Conservation (phyloP, 2,797 vertebrate genomes). For the Clarias pachynema region DNA sequence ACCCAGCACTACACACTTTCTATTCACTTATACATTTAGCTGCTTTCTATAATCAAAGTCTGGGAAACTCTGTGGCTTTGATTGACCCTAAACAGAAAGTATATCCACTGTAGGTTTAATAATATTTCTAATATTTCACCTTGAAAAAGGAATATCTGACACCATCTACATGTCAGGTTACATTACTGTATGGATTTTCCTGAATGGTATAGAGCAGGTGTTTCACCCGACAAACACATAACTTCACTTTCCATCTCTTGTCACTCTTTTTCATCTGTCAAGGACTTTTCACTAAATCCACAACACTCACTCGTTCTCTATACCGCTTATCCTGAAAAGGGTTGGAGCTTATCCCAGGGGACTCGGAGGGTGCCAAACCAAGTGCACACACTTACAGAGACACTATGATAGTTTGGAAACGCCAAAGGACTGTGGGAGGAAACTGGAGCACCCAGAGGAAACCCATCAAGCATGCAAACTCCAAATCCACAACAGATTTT, state of each 20-base stretch:
- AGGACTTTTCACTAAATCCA: constrained; percentile 10
- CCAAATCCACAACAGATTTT: neutral
- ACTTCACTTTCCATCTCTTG: neutral
- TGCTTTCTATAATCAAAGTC: constrained; percentile 62
- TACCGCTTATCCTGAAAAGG: too few species aligned
- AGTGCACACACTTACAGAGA: too few species aligned
- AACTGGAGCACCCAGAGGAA: too few species aligned
- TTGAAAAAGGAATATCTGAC: constrained; percentile 19
- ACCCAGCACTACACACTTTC: constrained; percentile 66
- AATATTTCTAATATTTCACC: constrained; percentile 42
- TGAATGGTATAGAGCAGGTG: constrained; percentile 1
- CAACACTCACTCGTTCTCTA: too few species aligned
- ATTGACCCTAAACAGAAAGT: neutral
- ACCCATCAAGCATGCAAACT: too few species aligned
- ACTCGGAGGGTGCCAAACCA: too few species aligned
- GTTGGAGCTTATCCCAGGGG: too few species aligned
- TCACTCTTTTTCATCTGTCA: neutral
- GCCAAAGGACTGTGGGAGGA: too few species aligned
- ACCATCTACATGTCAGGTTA: neutral
- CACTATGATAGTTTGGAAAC: too few species aligned
- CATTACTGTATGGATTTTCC: neutral
- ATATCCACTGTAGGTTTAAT: constrained; percentile 44
- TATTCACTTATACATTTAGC: constrained; percentile 72
- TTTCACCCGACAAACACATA: neutral
- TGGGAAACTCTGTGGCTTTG: constrained; percentile 54